Conservation (phyloP, 2,113 vertebrate species). For the Corythornis madagascariensis region DNA sequence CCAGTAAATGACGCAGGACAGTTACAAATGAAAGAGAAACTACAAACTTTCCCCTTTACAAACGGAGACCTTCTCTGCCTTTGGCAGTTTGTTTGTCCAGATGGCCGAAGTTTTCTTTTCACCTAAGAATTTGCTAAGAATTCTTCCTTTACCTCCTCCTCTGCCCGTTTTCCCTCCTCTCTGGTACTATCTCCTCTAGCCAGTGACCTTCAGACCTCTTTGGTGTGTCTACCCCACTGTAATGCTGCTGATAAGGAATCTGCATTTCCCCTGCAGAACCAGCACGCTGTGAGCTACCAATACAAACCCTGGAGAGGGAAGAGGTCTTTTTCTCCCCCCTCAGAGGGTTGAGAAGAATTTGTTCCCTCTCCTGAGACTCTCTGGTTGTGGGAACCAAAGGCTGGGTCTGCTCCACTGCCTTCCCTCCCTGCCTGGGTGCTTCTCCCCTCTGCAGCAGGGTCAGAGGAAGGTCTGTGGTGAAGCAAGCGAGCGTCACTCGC, state of each 20-base stretch:
- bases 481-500: neutral
- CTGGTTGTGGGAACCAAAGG: neutral
- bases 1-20: rapidly evolving
- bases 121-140: neutral
- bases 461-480: neutral
- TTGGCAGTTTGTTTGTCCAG: neutral
- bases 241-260: neutral
- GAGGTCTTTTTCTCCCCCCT: neutral
- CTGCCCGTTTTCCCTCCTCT: neutral
- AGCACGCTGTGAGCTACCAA: neutral
- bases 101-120: neutral
- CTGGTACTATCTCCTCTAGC: neutral
- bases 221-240: neutral
- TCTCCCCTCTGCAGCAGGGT: neutral
- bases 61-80: neutral
- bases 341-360: neutral
- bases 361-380: neutral
- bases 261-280: neutral
- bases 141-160: neutral
- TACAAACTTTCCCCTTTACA: neutral
- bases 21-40: conserved; percentile 12
- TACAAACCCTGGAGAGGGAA: neutral
- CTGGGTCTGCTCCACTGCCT: neutral
- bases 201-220: neutral
- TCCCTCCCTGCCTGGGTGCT: neutral